Percentiles rank a stretch among this genome's conserved stretches.
Conservation (phyloP, 2,888 invertebrate genomes). For the Tipula unca region DNA sequence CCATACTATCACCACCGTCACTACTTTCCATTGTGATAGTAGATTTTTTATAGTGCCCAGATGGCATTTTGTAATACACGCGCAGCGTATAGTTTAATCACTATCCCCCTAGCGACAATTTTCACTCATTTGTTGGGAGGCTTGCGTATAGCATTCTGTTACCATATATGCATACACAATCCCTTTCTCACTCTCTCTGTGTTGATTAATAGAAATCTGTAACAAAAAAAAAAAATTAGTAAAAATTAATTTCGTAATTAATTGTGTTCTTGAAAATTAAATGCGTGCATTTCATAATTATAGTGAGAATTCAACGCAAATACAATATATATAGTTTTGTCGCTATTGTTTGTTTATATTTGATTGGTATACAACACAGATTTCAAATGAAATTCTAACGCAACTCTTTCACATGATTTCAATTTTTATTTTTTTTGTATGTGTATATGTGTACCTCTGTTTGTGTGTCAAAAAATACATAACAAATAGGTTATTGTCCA, state of each 20-base stretch:
- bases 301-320: background rate
- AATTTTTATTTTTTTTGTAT: too few relatives aligned
- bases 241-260: background rate
- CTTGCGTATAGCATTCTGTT: background rate
- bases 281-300: too few relatives aligned
- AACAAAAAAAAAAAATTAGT: background rate
- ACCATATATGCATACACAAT: background rate
- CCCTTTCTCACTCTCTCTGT: background rate
- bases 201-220: background rate
- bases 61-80: background rate
- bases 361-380: background rate
- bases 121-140: background rate
- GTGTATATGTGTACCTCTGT: background rate
- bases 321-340: background rate
- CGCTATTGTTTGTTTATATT: background rate
- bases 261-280: too few relatives aligned
- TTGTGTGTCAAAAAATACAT: background rate
- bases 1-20: background rate
- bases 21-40: background rate
- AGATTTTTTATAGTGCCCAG: background rate
- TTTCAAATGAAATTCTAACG: background rate
- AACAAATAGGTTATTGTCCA: too few relatives aligned
- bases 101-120: background rate
- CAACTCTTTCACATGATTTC: background rate
- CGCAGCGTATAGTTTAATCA: background rate